Evolutionary conservation across 2,113 vertebrate genomes (phyloP).

Genomic region (Ctenomys sociabilis): DNA sequence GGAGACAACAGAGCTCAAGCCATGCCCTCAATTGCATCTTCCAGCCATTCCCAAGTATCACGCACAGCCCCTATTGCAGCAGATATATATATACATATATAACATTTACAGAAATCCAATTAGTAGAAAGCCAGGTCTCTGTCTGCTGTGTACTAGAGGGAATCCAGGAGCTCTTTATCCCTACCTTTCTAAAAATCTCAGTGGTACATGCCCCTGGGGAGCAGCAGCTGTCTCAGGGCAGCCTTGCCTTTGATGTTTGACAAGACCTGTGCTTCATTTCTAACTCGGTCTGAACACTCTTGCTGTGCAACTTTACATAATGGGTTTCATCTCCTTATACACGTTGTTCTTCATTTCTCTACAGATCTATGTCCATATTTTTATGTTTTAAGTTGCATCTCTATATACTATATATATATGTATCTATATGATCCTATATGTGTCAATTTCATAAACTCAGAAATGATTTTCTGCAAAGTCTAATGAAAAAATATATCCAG

Average conservation of each 20-base stretch:
- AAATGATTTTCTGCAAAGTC: not conserved
- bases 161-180: not conserved
- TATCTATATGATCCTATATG: not conserved
- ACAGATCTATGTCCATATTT: not conserved
- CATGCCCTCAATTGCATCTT: not conserved
- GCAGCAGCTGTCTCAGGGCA: not conserved
- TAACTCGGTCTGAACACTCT: not conserved
- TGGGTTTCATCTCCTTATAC: not conserved
- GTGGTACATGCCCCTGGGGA: not conserved
- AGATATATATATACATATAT: slow-evolving; percentile 11
- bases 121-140: not conserved
- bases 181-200: not conserved
- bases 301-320: not conserved
- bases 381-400: not conserved
- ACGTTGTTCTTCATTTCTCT: not conserved
- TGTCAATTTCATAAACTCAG: not conserved
- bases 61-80: not conserved
- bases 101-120: slow-evolving; percentile 17
- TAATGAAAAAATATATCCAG: not conserved
- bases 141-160: not conserved
- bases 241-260: not conserved
- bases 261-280: not conserved
- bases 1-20: not conserved
- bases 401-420: not conserved
- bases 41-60: not conserved